A percentile compares a stretch with the other conserved stretches of the same genome.
These are phyloP conservation scores for Jaculus jaculus DNA, from an alignment of 2,113 vertebrate species.

Conservation along the genomic window DNA sequence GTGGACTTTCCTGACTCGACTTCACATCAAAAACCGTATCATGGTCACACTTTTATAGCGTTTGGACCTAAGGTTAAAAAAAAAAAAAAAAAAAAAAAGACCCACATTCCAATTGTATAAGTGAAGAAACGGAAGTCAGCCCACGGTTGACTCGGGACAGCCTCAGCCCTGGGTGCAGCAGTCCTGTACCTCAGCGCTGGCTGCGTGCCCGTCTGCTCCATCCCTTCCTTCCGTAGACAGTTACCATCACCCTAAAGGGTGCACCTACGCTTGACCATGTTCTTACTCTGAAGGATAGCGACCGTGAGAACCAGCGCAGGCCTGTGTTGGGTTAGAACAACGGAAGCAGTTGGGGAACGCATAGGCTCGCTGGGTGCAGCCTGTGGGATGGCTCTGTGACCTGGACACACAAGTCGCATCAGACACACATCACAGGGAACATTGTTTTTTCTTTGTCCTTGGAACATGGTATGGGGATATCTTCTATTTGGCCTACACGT, in stretches of 20 bases:
- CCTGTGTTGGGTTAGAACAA: background rate
- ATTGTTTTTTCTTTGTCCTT: background rate
- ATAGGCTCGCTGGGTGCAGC: background rate
- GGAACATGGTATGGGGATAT: background rate
- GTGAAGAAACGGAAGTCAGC: background rate
- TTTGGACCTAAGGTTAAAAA: background rate
- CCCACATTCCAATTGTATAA: background rate
- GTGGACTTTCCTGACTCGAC: background rate
- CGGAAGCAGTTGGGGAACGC: background rate
- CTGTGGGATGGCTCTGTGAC: background rate
- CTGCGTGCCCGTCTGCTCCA: background rate
- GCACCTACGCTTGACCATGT: background rate
- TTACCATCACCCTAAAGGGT: background rate
- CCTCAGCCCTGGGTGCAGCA: fast-evolving
- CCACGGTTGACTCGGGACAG: background rate
- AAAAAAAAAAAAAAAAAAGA: background rate
- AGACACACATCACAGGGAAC: background rate
- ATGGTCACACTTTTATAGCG: background rate
- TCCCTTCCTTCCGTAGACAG: background rate
- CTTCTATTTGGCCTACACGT: background rate
- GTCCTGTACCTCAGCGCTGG: background rate
- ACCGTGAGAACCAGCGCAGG: background rate
- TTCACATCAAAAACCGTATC: background rate
- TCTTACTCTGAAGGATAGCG: background rate
- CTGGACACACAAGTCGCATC: background rate